Conservation (phyloP, 2,113 vertebrate genomes). For the Emydocephalus ijimae region DNA sequence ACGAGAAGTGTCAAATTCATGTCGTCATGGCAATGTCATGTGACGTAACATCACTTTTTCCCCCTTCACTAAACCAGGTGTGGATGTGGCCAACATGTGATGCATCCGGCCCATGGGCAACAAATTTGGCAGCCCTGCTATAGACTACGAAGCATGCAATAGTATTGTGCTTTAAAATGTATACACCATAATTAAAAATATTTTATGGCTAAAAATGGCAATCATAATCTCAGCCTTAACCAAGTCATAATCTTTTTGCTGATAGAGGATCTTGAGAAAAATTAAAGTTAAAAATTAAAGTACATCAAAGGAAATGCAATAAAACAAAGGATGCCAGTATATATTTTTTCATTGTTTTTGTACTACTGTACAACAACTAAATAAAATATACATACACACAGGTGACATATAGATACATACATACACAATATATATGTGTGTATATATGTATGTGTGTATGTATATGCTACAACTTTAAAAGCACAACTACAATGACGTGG, state of each 20-base stretch:
- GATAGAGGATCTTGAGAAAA: not conserved
- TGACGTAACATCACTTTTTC: too few relatives aligned
- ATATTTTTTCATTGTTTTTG: not conserved
- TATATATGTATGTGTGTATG: too few relatives aligned
- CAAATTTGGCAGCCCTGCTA: not conserved
- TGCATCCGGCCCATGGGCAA: too few relatives aligned
- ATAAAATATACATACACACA: not conserved
- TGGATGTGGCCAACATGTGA: too few relatives aligned
- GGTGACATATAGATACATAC: too few relatives aligned
- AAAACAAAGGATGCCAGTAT: not conserved
- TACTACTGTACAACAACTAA: not conserved
- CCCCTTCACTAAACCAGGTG: too few relatives aligned
- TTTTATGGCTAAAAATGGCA: not conserved
- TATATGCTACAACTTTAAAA: too few relatives aligned
- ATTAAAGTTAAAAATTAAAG: not conserved
- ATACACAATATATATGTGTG: too few relatives aligned
- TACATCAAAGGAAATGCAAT: not conserved
- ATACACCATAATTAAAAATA: not conserved
- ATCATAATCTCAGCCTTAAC: not conserved
- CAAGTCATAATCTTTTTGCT: not conserved
- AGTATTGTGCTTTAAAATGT: not conserved
- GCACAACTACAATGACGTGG: too few relatives aligned
- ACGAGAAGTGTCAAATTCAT: not conserved
- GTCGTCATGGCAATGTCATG: too few relatives aligned
- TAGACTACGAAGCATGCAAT: not conserved